These are phyloP conservation scores for Moxostoma hubbsi DNA, from an alignment of 2,797 vertebrate genomes.

Conservation along the genomic window DNA sequence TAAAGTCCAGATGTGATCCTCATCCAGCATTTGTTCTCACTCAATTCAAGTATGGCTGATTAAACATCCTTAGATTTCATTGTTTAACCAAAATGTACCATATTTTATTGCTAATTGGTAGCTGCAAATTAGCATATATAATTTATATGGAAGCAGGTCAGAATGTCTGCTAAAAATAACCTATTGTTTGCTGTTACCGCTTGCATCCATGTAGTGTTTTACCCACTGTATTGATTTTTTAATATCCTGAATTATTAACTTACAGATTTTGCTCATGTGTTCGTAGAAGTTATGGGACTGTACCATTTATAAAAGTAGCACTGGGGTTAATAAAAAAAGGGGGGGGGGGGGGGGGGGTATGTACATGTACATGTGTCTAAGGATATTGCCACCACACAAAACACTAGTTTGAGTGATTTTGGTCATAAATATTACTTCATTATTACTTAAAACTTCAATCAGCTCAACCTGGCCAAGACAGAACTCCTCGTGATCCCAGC, in stretches of 20 bases:
- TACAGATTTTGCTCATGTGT: background rate
- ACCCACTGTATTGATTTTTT: background rate
- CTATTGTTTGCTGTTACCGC: slow-evolving; percentile 13
- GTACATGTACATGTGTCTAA: background rate
- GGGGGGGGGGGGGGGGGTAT: too few species aligned
- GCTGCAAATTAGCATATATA: slow-evolving; percentile 38
- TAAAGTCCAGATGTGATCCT: slow-evolving; percentile 16
- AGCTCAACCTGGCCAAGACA: too few species aligned
- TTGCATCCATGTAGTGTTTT: background rate
- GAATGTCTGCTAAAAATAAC: slow-evolving; percentile 41
- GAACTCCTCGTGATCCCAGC: too few species aligned
- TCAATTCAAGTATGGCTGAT: background rate
- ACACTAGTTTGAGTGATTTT: slow-evolving; percentile 3
- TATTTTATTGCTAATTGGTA: slow-evolving; percentile 43
- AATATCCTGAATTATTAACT: background rate
- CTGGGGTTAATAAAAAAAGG: background rate
- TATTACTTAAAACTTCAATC: too few species aligned
- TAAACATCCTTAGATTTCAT: slow-evolving; percentile 9
- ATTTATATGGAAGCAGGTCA: slow-evolving; percentile 48
- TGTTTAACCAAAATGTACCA: slow-evolving; percentile 1
- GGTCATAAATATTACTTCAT: slow-evolving; percentile 3
- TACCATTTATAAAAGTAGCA: slow-evolving; percentile 17
- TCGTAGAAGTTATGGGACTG: background rate
- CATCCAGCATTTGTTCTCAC: background rate
- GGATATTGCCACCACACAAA: slow-evolving; percentile 2